These are phyloP conservation scores for Oligia fasciuncula DNA, from an alignment of 2,888 invertebrate species.

Conservation along the genomic window DNA sequence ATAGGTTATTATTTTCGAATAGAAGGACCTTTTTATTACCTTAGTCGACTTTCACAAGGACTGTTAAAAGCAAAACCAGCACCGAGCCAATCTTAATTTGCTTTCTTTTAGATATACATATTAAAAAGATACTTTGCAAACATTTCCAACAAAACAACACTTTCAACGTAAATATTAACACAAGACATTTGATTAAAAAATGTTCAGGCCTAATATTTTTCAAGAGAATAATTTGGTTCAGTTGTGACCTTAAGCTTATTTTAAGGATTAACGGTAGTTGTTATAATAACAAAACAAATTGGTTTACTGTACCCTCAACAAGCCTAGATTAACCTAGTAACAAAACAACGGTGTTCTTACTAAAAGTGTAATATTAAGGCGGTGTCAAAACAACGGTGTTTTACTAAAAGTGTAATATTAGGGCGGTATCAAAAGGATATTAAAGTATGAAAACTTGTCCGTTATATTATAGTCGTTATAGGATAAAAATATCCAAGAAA, in stretches of 20 bases:
- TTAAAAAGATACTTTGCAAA: background rate
- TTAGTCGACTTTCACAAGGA: too few relatives aligned
- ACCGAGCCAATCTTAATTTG: too few relatives aligned
- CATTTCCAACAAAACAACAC: background rate
- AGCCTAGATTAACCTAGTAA: background rate
- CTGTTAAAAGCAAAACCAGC: background rate
- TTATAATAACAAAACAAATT: constrained; percentile 13
- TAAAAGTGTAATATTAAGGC: too few relatives aligned
- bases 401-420: too few relatives aligned
- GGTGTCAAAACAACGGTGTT: too few relatives aligned
- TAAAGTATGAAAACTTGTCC: too few relatives aligned
- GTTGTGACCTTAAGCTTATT: background rate
- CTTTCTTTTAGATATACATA: background rate
- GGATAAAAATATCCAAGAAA: too few relatives aligned
- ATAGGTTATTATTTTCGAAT: too few relatives aligned
- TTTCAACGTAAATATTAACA: constrained; percentile 6
- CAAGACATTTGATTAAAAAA: background rate
- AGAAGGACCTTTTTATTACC: too few relatives aligned
- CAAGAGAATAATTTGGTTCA: background rate
- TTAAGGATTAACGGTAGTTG: constrained; percentile 6
- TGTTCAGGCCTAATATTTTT: background rate
- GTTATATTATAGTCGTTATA: too few relatives aligned
- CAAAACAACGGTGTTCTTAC: too few relatives aligned
- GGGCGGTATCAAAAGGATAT: too few relatives aligned
- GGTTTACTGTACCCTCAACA: background rate